Evolutionary conservation across 2,797 vertebrate species (phyloP).

Genomic region (Astyanax mexicanus): DNA sequence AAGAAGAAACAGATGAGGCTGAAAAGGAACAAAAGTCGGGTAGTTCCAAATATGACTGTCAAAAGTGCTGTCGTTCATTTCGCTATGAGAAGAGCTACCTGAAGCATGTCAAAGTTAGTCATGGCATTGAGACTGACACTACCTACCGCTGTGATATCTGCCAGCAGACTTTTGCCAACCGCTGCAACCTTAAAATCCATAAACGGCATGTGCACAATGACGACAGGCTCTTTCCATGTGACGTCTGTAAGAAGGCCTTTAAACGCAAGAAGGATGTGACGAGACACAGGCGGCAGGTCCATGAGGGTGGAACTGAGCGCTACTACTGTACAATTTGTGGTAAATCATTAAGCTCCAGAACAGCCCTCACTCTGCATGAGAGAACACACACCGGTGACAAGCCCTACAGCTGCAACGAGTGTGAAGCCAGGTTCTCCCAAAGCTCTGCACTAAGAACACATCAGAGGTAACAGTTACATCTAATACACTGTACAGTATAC

Average conservation of each 20-base stretch:
- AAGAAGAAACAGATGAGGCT: constrained; percentile 26
- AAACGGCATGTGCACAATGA: constrained; percentile 94
- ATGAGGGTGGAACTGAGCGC: constrained; percentile 86
- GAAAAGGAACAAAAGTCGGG: constrained; percentile 63
- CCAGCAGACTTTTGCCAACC: constrained; percentile 92
- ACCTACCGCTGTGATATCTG: constrained; percentile 90
- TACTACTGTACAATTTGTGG: constrained; percentile 89
- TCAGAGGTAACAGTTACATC: constrained; percentile 81
- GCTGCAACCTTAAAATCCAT: constrained; percentile 96
- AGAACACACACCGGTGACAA: constrained; percentile 92
- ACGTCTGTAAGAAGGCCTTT: constrained; percentile 91
- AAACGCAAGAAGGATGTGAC: constrained; percentile 96
- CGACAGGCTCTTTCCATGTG: constrained; percentile 90
- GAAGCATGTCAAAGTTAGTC: constrained; percentile 89
- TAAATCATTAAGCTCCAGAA: constrained; percentile 94
- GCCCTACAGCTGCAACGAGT: constrained; percentile 88
- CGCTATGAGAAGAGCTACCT: constrained; percentile 95
- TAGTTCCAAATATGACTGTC: constrained; percentile 82
- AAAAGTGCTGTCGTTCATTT: constrained; percentile 88
- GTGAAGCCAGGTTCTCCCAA: constrained; percentile 91
- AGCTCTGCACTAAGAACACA: constrained; percentile 97
- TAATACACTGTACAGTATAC: background rate
- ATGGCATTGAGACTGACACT: constrained; percentile 84
- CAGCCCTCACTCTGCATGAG: constrained; percentile 89
- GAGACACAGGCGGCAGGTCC: constrained; percentile 91